Conservation (phyloP, 2,888 invertebrate genomes). For the Galeopsomyia nigrocyanea region DNA sequence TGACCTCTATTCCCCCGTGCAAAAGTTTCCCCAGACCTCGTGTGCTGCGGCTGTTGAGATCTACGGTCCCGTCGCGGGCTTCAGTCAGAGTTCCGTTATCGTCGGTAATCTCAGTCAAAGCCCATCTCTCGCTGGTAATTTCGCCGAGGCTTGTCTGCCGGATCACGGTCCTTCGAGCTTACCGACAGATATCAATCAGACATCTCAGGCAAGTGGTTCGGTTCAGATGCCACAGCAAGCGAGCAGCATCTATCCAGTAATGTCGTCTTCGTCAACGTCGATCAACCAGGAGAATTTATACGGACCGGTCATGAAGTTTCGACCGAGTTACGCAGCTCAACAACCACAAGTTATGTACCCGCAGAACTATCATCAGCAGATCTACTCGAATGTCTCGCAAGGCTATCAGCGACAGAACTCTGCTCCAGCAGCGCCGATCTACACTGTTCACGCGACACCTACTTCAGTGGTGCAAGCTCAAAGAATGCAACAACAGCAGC, state of each 20-base stretch:
- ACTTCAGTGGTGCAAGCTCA: constrained; percentile 60
- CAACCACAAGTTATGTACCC: constrained; percentile 56
- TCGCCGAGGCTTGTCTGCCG: constrained; percentile 56
- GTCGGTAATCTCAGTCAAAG: constrained; percentile 65
- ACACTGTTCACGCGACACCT: constrained; percentile 62
- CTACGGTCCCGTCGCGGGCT: constrained; percentile 65
- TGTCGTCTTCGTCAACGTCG: constrained; percentile 1
- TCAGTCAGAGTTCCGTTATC: constrained; percentile 66
- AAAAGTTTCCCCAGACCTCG: constrained; percentile 61
- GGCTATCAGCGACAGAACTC: constrained; percentile 53
- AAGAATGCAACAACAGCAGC: constrained; percentile 56
- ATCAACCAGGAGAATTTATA: constrained; percentile 54
- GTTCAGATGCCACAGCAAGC: constrained; percentile 30
- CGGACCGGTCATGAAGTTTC: constrained; percentile 66
- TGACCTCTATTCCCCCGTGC: constrained; percentile 63
- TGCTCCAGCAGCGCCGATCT: constrained; percentile 55
- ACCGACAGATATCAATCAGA: constrained; percentile 39
- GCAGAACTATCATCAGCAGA: constrained; percentile 62
- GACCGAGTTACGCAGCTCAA: constrained; percentile 38
- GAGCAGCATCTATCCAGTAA: background rate
- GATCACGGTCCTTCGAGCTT: constrained; percentile 55
- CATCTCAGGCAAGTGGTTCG: constrained; percentile 3
- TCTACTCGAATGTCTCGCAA: constrained; percentile 62
- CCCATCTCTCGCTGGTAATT: constrained; percentile 59
- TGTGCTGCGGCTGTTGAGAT: constrained; percentile 55